phyloP scores from a whole-genome alignment of 2,113 vertebrate genomes.

The Tamias sibiricus region DNA sequence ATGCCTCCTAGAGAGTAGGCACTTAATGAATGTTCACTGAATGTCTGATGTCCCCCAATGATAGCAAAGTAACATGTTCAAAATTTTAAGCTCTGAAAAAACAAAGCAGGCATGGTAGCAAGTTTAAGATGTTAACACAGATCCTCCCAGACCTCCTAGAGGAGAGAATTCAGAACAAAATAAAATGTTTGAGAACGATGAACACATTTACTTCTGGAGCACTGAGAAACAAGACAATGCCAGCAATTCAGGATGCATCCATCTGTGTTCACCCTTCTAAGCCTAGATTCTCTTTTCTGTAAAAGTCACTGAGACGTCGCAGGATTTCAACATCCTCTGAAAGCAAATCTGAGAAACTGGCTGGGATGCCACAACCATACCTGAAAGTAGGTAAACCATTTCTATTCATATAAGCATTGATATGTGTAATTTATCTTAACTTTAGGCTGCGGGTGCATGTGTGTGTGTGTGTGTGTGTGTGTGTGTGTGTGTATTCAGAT shows the following conservation, averaged over 20 bases:
- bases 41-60: neutral
- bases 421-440: slow-evolving; percentile 23
- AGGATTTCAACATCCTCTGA: neutral
- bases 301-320: neutral
- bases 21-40: neutral
- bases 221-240: neutral
- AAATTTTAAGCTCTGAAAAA: neutral
- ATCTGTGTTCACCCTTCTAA: neutral
- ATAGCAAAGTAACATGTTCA: neutral
- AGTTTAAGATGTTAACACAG: slow-evolving; percentile 1
- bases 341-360: neutral
- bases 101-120: neutral
- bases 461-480: neutral
- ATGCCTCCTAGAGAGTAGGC: neutral
- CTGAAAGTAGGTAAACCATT: neutral
- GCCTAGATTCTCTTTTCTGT: neutral
- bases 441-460: neutral
- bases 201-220: slow-evolving; percentile 48
- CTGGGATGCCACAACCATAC: neutral
- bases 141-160: neutral
- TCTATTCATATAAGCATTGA: neutral
- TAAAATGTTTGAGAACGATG: slow-evolving; percentile 37
- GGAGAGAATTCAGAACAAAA: slow-evolving; percentile 15
- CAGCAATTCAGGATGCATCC: neutral
- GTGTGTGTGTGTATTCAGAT: neutral